Evolutionary conservation across 1,140 invertebrate genomes (phyloP).

Genomic region (Drosophila pectinifera): DNA sequence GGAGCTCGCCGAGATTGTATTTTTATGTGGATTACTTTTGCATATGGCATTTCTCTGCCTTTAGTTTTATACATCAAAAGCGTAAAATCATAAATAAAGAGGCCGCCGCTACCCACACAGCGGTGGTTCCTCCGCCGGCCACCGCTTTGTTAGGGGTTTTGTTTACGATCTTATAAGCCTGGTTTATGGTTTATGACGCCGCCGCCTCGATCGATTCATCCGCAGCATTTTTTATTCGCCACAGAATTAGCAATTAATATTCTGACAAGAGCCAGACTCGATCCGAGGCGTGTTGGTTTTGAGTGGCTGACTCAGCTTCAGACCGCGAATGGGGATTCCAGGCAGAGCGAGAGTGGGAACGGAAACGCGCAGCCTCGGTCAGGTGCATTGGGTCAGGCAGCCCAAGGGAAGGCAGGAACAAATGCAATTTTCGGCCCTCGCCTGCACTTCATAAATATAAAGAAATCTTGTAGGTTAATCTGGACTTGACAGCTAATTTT

Average conservation of each 20-base stretch:
- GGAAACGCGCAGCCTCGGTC: conserved; percentile 7
- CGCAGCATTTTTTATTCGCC: conserved; percentile 41
- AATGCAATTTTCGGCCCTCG: background rate
- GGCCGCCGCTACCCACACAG: conserved; percentile 34
- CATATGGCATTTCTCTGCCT: conserved; percentile 25
- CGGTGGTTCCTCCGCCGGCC: background rate
- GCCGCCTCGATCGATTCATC: conserved; percentile 58
- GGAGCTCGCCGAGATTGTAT: conserved; percentile 23
- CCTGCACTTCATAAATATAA: conserved; percentile 22
- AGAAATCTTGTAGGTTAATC: conserved; percentile 51
- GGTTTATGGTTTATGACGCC: conserved; percentile 79
- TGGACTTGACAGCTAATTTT: conserved; percentile 68
- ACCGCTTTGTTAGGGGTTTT: conserved; percentile 36
- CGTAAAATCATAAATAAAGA: conserved; percentile 38
- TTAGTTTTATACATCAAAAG: conserved; percentile 63
- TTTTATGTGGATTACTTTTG: conserved; percentile 49
- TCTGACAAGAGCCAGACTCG: conserved; percentile 4
- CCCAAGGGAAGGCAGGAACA: background rate
- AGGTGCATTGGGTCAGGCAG: conserved; percentile 38
- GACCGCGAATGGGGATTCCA: conserved; percentile 23
- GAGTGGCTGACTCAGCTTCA: conserved; percentile 14
- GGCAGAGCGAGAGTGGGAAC: conserved; percentile 7
- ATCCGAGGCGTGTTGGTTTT: conserved; percentile 1
- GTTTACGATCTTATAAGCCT: conserved; percentile 76
- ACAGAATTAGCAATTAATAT: conserved; percentile 76